A percentile compares a stretch with the other conserved stretches of the same genome.
phyloP scores from a whole-genome alignment of 2,113 vertebrate genomes.

The Chaetops frenatus region DNA sequence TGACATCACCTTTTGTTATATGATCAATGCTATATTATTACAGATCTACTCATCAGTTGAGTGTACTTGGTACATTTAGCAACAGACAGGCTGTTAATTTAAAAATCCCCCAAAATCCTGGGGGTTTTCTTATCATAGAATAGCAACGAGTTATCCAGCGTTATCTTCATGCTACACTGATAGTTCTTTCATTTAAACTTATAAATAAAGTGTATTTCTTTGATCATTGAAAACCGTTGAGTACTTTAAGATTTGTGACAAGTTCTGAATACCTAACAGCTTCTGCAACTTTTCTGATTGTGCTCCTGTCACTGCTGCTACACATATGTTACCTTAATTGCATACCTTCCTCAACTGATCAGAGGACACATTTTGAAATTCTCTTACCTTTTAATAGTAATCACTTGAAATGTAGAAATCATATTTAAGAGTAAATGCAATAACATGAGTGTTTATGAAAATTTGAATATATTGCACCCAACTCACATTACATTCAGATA shows the following conservation, averaged over 20 bases:
- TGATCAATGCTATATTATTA: not conserved
- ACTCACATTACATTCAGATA: not conserved
- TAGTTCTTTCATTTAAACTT: not conserved
- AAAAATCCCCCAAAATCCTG: not conserved
- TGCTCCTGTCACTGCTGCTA: not conserved
- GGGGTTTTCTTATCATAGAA: not conserved
- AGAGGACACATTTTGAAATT: not conserved
- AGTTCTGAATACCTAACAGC: not conserved
- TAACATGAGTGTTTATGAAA: not conserved
- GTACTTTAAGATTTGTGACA: not conserved
- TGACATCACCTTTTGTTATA: slow-evolving; percentile 6
- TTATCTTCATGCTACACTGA: not conserved
- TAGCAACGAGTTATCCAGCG: not conserved
- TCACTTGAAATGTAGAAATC: not conserved
- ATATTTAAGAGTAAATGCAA: not conserved
- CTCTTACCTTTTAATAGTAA: not conserved
- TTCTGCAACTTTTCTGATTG: not conserved
- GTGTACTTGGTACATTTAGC: not conserved
- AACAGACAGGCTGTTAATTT: slow-evolving; percentile 28
- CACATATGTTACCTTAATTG: not conserved
- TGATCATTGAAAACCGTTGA: not conserved
- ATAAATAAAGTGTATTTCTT: not conserved
- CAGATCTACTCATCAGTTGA: not conserved
- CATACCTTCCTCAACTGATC: not conserved
- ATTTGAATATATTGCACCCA: not conserved